phyloP scores from a whole-genome alignment of 37 sponge, comb jelly and placozoan genomes.

The Cladorhizidae sp. region DNA sequence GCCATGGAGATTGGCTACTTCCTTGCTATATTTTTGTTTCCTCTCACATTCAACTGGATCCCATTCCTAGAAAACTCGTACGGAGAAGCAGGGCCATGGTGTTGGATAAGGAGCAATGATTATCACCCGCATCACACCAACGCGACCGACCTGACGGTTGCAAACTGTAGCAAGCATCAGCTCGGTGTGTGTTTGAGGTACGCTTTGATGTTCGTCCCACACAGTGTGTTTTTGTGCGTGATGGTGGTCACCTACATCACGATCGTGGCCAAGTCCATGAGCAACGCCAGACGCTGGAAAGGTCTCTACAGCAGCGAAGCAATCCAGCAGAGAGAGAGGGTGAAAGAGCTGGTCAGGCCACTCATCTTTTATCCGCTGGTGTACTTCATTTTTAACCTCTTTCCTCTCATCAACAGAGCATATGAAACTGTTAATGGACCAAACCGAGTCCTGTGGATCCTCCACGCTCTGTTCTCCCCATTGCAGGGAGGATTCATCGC shows the following conservation, averaged over 20 bases:
- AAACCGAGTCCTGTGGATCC: constrained; percentile 28
- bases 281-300: constrained; percentile 14
- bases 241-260: constrained; percentile 29
- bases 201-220: constrained; percentile 54
- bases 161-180: neutral
- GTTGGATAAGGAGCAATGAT: constrained; percentile 54
- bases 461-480: constrained; percentile 62
- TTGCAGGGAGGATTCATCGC: constrained; percentile 44
- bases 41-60: constrained; percentile 53
- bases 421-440: constrained; percentile 24
- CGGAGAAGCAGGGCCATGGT: constrained; percentile 73
- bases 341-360: constrained; percentile 41
- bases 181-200: constrained; percentile 27
- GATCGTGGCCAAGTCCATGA: neutral
- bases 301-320: constrained; percentile 24
- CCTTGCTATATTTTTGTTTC: constrained; percentile 39
- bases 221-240: constrained; percentile 11
- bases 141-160: neutral
- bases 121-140: neutral
- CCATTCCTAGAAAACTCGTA: constrained; percentile 63
- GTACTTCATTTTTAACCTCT: constrained; percentile 51
- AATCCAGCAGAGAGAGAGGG: neutral
- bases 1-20: constrained; percentile 41
- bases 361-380: constrained; percentile 52
- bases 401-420: constrained; percentile 50